These are phyloP conservation scores for Mantis religiosa DNA, from an alignment of 2,888 invertebrate genomes.

Conservation along the genomic window DNA sequence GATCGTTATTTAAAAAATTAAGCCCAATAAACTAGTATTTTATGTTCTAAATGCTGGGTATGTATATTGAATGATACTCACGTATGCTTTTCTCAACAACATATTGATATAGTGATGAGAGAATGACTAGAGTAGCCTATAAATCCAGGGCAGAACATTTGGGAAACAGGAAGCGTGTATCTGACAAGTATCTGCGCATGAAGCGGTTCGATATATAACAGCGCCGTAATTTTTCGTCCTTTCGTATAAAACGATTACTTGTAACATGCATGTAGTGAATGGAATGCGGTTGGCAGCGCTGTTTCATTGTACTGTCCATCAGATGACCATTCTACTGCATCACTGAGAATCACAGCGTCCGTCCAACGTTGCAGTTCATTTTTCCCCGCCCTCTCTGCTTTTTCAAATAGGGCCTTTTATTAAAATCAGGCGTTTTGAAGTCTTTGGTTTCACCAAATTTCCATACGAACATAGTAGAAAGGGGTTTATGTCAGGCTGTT, in stretches of 20 bases:
- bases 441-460: background rate
- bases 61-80: too few species aligned
- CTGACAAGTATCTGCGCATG: background rate
- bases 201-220: background rate
- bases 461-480: background rate
- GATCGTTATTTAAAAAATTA: too few species aligned
- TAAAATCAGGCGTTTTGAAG: background rate
- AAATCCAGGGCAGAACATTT: background rate
- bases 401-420: background rate
- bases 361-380: background rate
- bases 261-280: background rate
- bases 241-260: background rate
- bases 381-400: background rate
- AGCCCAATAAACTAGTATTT: too few species aligned
- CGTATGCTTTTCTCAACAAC: background rate
- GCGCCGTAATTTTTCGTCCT: background rate
- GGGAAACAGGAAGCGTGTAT: background rate
- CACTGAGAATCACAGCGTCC: background rate
- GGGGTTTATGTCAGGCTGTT: background rate
- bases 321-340: background rate
- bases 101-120: background rate
- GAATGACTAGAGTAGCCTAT: background rate
- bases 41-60: too few species aligned
- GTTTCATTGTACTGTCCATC: background rate
- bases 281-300: background rate